phyloP scores from a whole-genome alignment of 2,113 vertebrate species.

The Carettochelys insculpta region DNA sequence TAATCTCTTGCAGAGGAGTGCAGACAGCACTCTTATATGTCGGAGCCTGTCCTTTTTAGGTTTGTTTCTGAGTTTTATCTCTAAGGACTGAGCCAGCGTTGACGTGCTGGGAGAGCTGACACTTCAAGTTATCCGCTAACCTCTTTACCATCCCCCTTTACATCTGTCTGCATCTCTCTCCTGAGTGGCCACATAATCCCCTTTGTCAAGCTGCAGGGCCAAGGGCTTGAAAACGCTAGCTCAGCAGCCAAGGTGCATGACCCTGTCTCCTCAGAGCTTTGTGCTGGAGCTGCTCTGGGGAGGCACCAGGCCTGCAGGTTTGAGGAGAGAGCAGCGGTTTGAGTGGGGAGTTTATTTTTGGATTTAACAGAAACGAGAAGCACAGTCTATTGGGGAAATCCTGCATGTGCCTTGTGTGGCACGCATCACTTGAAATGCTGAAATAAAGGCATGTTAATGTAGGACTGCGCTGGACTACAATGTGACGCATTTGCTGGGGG shows the following conservation, averaged over 20 bases:
- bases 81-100: slow-evolving; percentile 1
- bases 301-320: neutral
- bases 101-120: neutral
- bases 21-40: neutral
- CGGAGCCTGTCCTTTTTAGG: neutral
- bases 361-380: neutral
- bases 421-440: neutral
- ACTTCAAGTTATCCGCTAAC: neutral
- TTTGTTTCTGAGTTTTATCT: neutral
- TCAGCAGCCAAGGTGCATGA: neutral
- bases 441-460: slow-evolving; percentile 7
- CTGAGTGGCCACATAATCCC: neutral
- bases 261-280: neutral
- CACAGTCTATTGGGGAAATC: neutral
- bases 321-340: neutral
- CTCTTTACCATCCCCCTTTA: neutral
- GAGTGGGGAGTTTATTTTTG: neutral
- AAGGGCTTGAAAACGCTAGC: neutral
- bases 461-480: neutral
- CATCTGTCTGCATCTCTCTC: neutral
- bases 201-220: neutral
- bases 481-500: no score
- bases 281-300: neutral
- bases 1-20: neutral
- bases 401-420: accelerated